phyloP scores from a whole-genome alignment of 2,888 invertebrate genomes.

The Eupithecia tripunctaria region DNA sequence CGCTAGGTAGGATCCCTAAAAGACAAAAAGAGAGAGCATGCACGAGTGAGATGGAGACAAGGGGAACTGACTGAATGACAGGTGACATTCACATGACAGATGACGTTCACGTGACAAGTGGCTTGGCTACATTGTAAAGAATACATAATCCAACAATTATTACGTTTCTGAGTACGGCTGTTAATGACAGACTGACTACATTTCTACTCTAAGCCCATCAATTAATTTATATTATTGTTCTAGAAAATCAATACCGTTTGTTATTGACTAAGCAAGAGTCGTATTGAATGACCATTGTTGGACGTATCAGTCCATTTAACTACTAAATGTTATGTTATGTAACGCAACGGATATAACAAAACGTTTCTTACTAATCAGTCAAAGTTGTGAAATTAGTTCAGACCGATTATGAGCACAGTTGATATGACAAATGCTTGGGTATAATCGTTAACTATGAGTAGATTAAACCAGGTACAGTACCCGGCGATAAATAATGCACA shows the following conservation, averaged over 20 bases:
- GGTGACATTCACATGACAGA: too few relatives aligned
- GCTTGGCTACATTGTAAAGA: too few relatives aligned
- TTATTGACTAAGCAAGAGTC: background rate
- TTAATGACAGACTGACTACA: too few relatives aligned
- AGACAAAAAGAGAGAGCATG: too few relatives aligned
- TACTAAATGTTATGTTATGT: conserved; percentile 55
- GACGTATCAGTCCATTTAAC: conserved; percentile 50
- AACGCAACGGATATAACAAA: conserved; percentile 63
- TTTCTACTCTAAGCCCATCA: background rate
- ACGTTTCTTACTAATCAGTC: conserved; percentile 61
- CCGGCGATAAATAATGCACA: too few relatives aligned
- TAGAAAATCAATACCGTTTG: background rate
- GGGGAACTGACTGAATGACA: too few relatives aligned
- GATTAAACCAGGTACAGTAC: too few relatives aligned
- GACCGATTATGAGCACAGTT: conserved; percentile 42
- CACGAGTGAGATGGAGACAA: too few relatives aligned
- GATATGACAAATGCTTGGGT: conserved; percentile 43
- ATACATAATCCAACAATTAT: too few relatives aligned
- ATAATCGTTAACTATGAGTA: conserved; percentile 19
- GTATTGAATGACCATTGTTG: conserved; percentile 14
- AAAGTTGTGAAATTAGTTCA: conserved; percentile 61
- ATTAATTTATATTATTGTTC: background rate
- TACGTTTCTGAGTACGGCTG: too few relatives aligned
- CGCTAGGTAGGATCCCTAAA: too few relatives aligned
- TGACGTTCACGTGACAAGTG: too few relatives aligned